phyloP scores from a whole-genome alignment of 1,140 invertebrate genomes.

The Lutraria rhynchaena region DNA sequence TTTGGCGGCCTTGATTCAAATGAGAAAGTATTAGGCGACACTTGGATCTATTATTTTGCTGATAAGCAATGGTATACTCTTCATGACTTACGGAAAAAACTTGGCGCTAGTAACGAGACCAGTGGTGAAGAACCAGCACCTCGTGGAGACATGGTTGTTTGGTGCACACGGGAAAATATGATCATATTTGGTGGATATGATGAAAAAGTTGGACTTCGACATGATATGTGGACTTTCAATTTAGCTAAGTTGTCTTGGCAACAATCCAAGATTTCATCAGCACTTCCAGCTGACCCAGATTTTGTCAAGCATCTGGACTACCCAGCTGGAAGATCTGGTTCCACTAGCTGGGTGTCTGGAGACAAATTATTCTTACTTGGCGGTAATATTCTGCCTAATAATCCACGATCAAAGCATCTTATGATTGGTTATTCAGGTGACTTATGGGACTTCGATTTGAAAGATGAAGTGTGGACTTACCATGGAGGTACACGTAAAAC shows the following conservation, averaged over 20 bases:
- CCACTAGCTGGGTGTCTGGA: slow-evolving; percentile 62
- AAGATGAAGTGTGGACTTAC: slow-evolving; percentile 58
- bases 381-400: slow-evolving; percentile 62
- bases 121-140: slow-evolving; percentile 29
- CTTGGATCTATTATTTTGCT: slow-evolving; percentile 63
- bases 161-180: slow-evolving; percentile 63
- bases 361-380: slow-evolving; percentile 68
- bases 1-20: slow-evolving; percentile 64
- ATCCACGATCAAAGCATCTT: slow-evolving; percentile 49
- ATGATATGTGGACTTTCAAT: slow-evolving; percentile 68
- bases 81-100: slow-evolving; percentile 12
- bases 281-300: slow-evolving; percentile 36
- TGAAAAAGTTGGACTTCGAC: slow-evolving; percentile 54
- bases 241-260: slow-evolving; percentile 62
- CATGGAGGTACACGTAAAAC: slow-evolving; percentile 27
- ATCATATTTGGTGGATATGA: slow-evolving; percentile 68
- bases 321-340: slow-evolving; percentile 66
- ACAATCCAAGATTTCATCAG: slow-evolving; percentile 37
- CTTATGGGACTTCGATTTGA: slow-evolving; percentile 64
- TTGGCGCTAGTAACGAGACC: slow-evolving; percentile 1
- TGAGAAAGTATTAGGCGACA: slow-evolving; percentile 61
- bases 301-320: slow-evolving; percentile 50
- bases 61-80: slow-evolving; percentile 61
- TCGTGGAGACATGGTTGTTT: slow-evolving; percentile 61
- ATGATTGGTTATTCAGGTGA: slow-evolving; percentile 64